Evolutionary conservation across 2,113 vertebrate species (phyloP).

Genomic region (Lates calcarifer): DNA sequence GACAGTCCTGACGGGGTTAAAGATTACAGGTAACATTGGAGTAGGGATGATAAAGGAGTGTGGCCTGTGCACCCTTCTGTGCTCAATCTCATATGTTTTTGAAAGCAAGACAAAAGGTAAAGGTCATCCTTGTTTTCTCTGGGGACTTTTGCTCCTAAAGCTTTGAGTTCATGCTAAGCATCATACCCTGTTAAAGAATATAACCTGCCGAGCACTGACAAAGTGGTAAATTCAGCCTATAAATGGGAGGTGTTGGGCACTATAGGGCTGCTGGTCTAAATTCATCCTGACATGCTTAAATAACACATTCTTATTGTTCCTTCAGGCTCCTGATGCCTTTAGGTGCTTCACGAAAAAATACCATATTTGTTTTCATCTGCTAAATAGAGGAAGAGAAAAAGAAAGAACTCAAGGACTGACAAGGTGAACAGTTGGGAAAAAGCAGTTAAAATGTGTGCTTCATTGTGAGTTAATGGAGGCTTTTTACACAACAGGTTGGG

Average conservation of each 20-base stretch:
- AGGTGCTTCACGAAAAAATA: constrained; percentile 21
- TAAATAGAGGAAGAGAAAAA: not conserved
- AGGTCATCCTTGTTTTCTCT: constrained; percentile 36
- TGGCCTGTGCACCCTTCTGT: constrained; percentile 5
- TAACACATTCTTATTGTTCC: constrained; percentile 32
- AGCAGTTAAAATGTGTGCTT: not conserved
- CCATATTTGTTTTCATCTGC: not conserved
- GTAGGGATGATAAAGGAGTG: not conserved
- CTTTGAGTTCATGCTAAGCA: constrained; percentile 32
- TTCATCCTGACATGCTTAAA: constrained; percentile 32
- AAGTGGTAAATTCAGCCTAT: constrained; percentile 10
- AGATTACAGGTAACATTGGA: not conserved
- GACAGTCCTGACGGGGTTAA: not conserved
- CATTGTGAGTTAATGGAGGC: not conserved
- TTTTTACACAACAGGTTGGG: not conserved
- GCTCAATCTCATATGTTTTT: constrained; percentile 23
- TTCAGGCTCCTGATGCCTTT: constrained; percentile 17
- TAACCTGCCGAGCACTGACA: constrained; percentile 12
- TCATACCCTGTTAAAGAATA: not conserved
- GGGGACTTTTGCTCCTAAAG: constrained; percentile 14
- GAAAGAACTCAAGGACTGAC: not conserved
- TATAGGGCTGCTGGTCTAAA: constrained; percentile 16
- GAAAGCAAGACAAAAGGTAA: constrained; percentile 15
- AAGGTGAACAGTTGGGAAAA: not conserved
- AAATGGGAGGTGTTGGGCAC: constrained; percentile 32